Base-by-base conservation (phyloP, 1,140 invertebrate species). In the Dolichoris vasculosae region DNA sequence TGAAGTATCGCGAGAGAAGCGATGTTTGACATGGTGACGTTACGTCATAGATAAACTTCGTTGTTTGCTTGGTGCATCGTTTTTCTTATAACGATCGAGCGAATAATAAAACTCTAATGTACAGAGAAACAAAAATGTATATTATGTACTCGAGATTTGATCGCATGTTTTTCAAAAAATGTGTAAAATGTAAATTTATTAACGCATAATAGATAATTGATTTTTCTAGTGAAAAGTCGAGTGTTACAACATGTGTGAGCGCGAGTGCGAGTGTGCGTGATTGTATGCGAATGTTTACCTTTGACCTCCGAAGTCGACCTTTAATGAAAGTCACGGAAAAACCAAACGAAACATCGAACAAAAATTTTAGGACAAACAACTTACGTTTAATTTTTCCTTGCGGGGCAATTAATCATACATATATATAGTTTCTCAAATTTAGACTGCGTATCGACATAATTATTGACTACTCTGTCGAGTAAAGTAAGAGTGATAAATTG, bases 141-240 rank as follows among this genome's bases (percentile, higher is more conserved):
- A 64, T 67, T 86, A 82, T 79, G 35, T 77, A 83, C 59, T 35
- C 26, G 11, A 82, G 73, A 78, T 78, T 78, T 59, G 38, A 59
- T 26, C n/a, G 71, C 43, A 82, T 78, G 38, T 75, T 80, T 80
- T 26, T 81, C n/a, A 64, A 35, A 46, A 81, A 43, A 40, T 77
- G 84, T 76, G 84, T 67, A 86, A 78, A 64, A 82, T 86, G 73
- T 77, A 82, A 86, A 86, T 86, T 86, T 86, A 86, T 78, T 78
- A 46, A 83, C 67, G 48, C 76, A 73, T 86, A 78, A 83, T 86
- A 80, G 85, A 83, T 73, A 32, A 83, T 63, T 83, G 40, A 67
- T 83, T 82, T 82, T 82, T 77, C 15, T 0, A 77, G 55, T 67
- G 43, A 86, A 67, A 64, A 55, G 13, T 67, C 26, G 6, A 82